Evolutionary conservation across 2,113 vertebrate species (phyloP).

Genomic region (Nettapus auritus): DNA sequence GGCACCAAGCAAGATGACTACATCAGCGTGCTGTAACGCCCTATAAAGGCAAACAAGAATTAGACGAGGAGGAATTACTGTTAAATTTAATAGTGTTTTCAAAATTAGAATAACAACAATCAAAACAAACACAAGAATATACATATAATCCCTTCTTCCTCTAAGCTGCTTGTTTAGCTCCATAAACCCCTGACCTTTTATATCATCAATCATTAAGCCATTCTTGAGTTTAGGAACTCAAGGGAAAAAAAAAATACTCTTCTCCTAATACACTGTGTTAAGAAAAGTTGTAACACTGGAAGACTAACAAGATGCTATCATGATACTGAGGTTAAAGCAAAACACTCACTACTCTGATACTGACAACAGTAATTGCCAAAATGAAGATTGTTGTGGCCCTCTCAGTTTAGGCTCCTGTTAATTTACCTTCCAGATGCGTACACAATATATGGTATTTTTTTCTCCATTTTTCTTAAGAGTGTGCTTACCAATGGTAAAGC

Average conservation of each 20-base stretch:
- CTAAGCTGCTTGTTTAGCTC: background rate
- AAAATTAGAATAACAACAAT: background rate
- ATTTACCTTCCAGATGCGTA: background rate
- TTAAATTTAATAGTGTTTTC: background rate
- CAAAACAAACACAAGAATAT: background rate
- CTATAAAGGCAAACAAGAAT: conserved; percentile 66
- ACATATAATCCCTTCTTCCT: background rate
- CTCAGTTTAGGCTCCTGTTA: background rate
- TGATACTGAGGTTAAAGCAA: background rate
- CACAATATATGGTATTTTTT: background rate
- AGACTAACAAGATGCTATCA: background rate
- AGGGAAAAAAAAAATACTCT: background rate
- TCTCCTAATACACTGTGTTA: background rate
- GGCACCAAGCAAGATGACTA: conserved; percentile 91
- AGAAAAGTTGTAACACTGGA: background rate
- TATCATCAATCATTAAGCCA: background rate
- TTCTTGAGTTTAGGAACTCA: background rate
- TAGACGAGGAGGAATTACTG: background rate
- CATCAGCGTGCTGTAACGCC: conserved; percentile 91
- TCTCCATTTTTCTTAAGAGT: background rate
- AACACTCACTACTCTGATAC: background rate
- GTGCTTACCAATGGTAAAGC: background rate
- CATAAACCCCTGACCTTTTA: background rate
- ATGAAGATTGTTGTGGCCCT: background rate
- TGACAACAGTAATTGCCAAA: background rate